A percentile compares a stretch with the other conserved stretches of the same genome.
These are phyloP conservation scores for Orycteropus afer DNA, from an alignment of 2,113 vertebrate species.

Conservation along the genomic window DNA sequence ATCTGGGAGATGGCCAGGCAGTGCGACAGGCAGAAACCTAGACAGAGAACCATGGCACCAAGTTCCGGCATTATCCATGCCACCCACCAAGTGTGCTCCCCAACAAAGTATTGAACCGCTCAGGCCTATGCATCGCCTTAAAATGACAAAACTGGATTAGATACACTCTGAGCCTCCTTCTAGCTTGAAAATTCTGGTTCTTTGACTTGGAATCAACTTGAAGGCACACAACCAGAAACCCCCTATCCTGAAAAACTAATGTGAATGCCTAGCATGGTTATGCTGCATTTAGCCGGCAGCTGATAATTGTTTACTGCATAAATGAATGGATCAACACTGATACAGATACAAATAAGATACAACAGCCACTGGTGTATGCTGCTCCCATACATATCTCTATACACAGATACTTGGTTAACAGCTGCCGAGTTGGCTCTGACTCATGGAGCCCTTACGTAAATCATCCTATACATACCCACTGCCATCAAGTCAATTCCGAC, in stretches of 20 bases:
- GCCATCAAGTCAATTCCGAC: too few species aligned
- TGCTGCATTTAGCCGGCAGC: neutral
- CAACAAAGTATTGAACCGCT: neutral
- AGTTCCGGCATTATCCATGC: neutral
- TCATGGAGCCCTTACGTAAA: too few species aligned
- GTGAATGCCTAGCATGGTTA: neutral
- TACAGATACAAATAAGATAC: neutral
- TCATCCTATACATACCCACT: too few species aligned
- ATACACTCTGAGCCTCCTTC: neutral
- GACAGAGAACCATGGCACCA: neutral
- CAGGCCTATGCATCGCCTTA: neutral
- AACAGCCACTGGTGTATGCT: neutral
- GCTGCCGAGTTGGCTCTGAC: too few species aligned
- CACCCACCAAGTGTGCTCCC: neutral
- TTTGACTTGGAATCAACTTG: too few species aligned
- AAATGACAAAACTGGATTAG: neutral
- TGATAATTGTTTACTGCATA: neutral
- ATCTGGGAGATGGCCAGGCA: neutral
- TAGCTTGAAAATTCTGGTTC: neutral
- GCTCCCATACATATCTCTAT: rapidly evolving
- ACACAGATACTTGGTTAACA: too few species aligned
- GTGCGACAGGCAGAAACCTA: neutral
- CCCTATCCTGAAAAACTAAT: neutral
- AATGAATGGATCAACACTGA: neutral
- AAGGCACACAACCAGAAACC: neutral